These are phyloP conservation scores for Sarcophaga subvicina DNA, from an alignment of 2,888 invertebrate species.

Conservation along the genomic window DNA sequence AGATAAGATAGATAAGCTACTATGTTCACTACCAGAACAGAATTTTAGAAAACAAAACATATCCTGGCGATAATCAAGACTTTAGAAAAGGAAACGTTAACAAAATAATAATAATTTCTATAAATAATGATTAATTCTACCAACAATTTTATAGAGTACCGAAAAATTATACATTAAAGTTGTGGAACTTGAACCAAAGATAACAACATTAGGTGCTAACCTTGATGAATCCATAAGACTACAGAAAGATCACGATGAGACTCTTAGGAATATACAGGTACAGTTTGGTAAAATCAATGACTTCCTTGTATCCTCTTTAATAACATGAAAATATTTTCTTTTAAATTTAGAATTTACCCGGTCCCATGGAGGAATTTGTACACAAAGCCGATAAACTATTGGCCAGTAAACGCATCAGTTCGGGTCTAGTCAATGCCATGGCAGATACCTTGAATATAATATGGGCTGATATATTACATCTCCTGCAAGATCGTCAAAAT, in stretches of 20 bases:
- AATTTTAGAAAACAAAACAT: too few relatives aligned
- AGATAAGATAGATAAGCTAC: too few relatives aligned
- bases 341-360: constrained; percentile 89
- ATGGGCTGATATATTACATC: constrained; percentile 92
- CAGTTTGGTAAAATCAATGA: constrained; percentile 59
- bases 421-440: constrained; percentile 94
- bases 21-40: too few relatives aligned
- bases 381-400: constrained; percentile 93
- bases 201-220: constrained; percentile 90
- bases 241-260: constrained; percentile 91
- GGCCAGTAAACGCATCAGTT: constrained; percentile 88
- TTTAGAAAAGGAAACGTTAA: constrained; percentile 11
- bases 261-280: constrained; percentile 92
- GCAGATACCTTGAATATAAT: constrained; percentile 89
- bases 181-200: constrained; percentile 91
- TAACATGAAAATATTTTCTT: not conserved
- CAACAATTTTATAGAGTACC: constrained; percentile 86
- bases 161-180: constrained; percentile 93
- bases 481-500: constrained; percentile 89
- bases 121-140: not conserved
- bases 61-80: constrained; percentile 37
- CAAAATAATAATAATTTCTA: too few relatives aligned
- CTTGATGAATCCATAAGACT: constrained; percentile 89
- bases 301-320: not conserved
- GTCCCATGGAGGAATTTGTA: constrained; percentile 93